Evolutionary conservation across 2,888 invertebrate species (phyloP).

Genomic region (Philhelius pedissequus): DNA sequence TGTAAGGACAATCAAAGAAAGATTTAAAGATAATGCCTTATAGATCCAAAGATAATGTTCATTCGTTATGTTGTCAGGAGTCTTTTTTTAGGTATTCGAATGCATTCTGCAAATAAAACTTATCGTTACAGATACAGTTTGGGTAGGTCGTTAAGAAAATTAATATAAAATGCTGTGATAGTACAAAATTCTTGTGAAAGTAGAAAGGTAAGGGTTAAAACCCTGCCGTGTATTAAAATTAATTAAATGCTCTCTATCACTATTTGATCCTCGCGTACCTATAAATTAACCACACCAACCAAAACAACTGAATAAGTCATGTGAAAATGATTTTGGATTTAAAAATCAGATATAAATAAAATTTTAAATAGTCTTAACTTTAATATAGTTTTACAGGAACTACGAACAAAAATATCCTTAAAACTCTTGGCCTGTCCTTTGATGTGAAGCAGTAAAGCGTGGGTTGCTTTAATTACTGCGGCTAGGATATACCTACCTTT

Average conservation of each 20-base stretch:
- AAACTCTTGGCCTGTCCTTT: not conserved
- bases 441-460: not conserved
- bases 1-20: constrained; percentile 21
- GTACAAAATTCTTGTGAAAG: not conserved
- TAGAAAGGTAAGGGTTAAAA: not conserved
- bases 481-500: not conserved
- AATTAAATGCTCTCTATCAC: constrained; percentile 43
- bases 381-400: not conserved
- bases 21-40: constrained; percentile 40
- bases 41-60: constrained; percentile 6
- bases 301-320: constrained; percentile 45
- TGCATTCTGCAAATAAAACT: not conserved
- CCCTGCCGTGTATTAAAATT: constrained; percentile 33
- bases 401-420: not conserved
- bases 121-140: not conserved
- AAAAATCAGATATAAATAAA: too few relatives aligned
- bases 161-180: constrained; percentile 6
- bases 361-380: not conserved
- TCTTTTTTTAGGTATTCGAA: not conserved
- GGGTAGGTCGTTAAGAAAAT: not conserved
- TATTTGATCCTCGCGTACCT: constrained; percentile 39
- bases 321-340: not conserved
- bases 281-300: constrained; percentile 24
- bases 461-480: constrained; percentile 10
- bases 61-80: not conserved